These are phyloP conservation scores for Gymnogyps californianus DNA, from an alignment of 2,113 vertebrate genomes.

Conservation along the genomic window DNA sequence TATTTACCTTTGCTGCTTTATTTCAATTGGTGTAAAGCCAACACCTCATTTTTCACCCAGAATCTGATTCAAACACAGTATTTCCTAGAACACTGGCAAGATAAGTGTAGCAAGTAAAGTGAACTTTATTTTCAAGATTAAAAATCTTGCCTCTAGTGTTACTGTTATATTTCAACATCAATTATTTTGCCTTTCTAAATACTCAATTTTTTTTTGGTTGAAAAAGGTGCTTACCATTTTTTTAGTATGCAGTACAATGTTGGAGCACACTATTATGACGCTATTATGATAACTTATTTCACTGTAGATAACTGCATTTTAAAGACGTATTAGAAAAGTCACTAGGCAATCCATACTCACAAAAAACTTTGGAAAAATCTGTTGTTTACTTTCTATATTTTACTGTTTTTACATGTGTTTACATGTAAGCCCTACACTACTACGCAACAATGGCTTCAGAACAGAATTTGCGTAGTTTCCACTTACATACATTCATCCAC, in stretches of 20 bases:
- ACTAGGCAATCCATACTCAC: background rate
- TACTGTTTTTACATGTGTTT: background rate
- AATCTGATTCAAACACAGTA: background rate
- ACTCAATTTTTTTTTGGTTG: background rate
- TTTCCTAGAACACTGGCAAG: background rate
- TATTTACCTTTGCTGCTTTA: background rate
- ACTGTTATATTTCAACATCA: background rate
- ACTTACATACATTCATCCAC: background rate
- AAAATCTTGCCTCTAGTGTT: background rate
- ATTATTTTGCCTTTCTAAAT: background rate
- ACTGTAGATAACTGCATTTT: background rate
- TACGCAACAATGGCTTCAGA: background rate
- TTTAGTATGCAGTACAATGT: background rate
- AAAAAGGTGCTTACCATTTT: background rate
- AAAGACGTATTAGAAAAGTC: background rate
- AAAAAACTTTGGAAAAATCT: background rate
- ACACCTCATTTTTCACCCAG: background rate
- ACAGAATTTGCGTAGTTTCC: background rate
- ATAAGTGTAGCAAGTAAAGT: background rate
- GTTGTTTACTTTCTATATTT: background rate
- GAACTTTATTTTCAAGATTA: background rate
- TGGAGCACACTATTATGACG: background rate
- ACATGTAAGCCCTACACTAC: background rate
- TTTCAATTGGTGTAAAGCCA: background rate
- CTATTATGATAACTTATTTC: background rate